These are phyloP conservation scores for Macaria liturata DNA, from an alignment of 2,888 invertebrate genomes.

Conservation along the genomic window DNA sequence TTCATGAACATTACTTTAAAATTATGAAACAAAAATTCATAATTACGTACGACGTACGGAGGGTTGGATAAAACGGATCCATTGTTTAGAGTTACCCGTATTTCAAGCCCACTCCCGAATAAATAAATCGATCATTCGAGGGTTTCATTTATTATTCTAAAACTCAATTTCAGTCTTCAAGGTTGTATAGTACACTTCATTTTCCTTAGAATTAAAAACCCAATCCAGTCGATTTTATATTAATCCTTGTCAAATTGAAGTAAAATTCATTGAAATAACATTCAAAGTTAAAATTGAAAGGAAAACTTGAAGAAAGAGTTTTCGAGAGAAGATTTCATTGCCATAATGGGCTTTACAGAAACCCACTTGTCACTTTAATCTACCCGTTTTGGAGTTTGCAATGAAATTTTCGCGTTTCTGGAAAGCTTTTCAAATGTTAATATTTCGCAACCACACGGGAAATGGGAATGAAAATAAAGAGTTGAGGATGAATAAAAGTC, in stretches of 20 bases:
- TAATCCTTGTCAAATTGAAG: no score
- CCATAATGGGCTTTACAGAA: constrained; percentile 4
- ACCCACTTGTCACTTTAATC: constrained; percentile 11
- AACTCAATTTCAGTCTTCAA: no score
- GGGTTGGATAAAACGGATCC: no score
- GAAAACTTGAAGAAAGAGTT: constrained; percentile 12
- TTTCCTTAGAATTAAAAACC: no score
- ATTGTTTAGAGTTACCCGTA: no score
- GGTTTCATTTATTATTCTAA: no score
- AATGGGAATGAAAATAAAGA: constrained; percentile 6
- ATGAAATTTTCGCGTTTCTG: constrained; percentile 4
- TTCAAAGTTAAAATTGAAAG: constrained; percentile 6
- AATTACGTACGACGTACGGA: no score
- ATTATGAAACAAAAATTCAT: no score
- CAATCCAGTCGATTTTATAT: no score
- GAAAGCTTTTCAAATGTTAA: constrained; percentile 13
- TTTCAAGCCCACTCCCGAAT: no score
- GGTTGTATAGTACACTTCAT: no score
- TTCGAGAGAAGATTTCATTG: constrained; percentile 3
- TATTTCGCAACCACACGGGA: constrained; percentile 13
- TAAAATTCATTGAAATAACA: not conserved
- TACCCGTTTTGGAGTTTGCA: constrained; percentile 4
- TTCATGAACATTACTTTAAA: not conserved
- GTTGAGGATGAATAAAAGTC: constrained; percentile 20
- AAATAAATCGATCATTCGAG: no score